Percentiles rank a stretch among this genome's conserved stretches.
Conservation (phyloP, 2,888 invertebrate species). For the Hypercompe scribonia region DNA sequence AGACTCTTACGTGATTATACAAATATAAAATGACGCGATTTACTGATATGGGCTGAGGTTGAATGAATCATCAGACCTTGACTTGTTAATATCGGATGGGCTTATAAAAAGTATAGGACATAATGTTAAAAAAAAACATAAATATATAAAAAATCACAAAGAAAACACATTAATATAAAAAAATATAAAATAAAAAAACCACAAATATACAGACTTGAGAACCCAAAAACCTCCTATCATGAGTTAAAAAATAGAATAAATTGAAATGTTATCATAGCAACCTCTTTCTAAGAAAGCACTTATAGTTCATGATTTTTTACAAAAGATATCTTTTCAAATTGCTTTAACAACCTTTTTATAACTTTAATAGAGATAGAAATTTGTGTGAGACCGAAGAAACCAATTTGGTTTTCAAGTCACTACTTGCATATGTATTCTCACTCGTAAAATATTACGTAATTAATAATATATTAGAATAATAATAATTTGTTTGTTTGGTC, state of each 20-base stretch:
- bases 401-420: neutral
- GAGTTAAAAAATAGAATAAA: no score
- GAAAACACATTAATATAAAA: neutral
- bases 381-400: neutral
- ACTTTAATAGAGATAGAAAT: neutral
- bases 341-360: neutral
- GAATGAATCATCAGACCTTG: constrained; percentile 56
- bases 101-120: no score
- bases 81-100: no score
- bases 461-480: no score
- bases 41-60: constrained; percentile 54
- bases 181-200: no score
- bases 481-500: no score
- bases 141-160: no score
- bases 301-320: neutral
- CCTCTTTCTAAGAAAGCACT: neutral
- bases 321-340: neutral
- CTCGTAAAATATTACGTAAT: neutral
- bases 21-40: constrained; percentile 51
- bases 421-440: neutral
- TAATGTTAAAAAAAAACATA: no score
- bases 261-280: no score
- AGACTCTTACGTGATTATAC: constrained; percentile 38
- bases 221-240: neutral
- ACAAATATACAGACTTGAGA: neutral